Evolutionary conservation across 1,140 invertebrate species (phyloP), one percentile per base, ranked within the genome.

Genomic region (Dendroctonus ponderosae): DNA sequence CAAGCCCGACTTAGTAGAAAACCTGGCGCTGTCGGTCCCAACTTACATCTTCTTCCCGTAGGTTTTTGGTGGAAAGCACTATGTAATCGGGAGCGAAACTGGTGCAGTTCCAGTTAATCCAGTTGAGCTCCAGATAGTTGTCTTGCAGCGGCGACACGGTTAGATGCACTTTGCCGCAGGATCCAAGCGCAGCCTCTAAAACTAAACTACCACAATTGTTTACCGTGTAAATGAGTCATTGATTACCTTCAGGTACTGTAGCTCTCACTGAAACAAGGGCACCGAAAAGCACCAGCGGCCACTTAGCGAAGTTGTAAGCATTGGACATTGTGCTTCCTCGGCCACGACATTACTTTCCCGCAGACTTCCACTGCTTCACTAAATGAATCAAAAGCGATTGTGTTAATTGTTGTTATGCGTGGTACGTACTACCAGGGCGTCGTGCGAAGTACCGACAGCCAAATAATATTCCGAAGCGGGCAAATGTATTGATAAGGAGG

Each of bases 121-220:
- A 76, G 41, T n/a, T n/a, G n/a, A n/a, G n/a, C n/a, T n/a, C n/a
- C n/a, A n/a, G n/a, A n/a, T n/a, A n/a, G n/a, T 68, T 69, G 42
- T 71, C 71, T 66, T n/a, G 51, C 39, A 68, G 41, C 5, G 75
- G 67, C 3, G 75, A 76, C 40, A 76, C 71, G 6, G 75, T 75
- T 66, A 76, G 53, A 67, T 74, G 72, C n/a, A 76, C 75, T 66
- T 71, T 74, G 40, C 75, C 75, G 65, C 75, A 76, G 68, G 58
- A 61, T 41, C 57, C 65, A 9, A 67, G 39, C 26, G 43, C 14
- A 60, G n/a, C 38, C 41, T 67, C 48, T 7, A 67, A 11, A 48
- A 42, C 65, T 67, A 40, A 61, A 26, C 26, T 1, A 26, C 26
- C 26, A 26, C 26, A 41, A 56, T 12, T 56, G 39, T 11, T 6